Conservation (phyloP, 1,140 invertebrate genomes). For the Drosophila parvula region DNA sequence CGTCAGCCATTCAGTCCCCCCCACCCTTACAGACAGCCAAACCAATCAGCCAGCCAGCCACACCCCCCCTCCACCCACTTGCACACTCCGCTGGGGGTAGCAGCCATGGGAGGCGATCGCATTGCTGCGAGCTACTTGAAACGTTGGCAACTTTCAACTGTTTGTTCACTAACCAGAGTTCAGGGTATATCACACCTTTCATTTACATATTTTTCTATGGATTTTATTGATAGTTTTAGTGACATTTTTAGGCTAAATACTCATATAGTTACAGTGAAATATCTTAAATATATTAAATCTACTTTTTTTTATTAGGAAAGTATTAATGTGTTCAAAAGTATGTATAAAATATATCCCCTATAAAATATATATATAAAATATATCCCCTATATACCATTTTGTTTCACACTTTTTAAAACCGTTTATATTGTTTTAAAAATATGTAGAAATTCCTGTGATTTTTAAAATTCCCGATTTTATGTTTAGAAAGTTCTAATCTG, state of each 20-base stretch:
- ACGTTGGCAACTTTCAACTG: constrained; percentile 26
- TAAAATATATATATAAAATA: too few species aligned
- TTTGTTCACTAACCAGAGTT: not conserved
- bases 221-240: not conserved
- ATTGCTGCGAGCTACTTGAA: constrained; percentile 40
- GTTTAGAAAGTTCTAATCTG: too few species aligned
- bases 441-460: too few species aligned
- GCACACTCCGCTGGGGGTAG: constrained; percentile 6
- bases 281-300: not conserved
- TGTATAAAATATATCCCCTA: too few species aligned
- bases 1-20: constrained; percentile 10
- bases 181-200: not conserved
- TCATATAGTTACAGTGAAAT: too few species aligned
- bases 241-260: too few species aligned
- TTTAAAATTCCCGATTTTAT: too few species aligned
- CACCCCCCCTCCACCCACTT: constrained; percentile 3
- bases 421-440: too few species aligned
- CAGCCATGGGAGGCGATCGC: constrained; percentile 27
- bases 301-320: too few species aligned
- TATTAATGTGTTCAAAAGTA: not conserved
- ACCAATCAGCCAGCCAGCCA: constrained; percentile 9
- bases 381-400: too few species aligned
- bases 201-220: not conserved
- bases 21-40: not conserved
- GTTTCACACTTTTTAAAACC: too few species aligned